Base-by-base conservation (phyloP, 2,797 vertebrate genomes). In the Oophaga sylvatica region DNA sequence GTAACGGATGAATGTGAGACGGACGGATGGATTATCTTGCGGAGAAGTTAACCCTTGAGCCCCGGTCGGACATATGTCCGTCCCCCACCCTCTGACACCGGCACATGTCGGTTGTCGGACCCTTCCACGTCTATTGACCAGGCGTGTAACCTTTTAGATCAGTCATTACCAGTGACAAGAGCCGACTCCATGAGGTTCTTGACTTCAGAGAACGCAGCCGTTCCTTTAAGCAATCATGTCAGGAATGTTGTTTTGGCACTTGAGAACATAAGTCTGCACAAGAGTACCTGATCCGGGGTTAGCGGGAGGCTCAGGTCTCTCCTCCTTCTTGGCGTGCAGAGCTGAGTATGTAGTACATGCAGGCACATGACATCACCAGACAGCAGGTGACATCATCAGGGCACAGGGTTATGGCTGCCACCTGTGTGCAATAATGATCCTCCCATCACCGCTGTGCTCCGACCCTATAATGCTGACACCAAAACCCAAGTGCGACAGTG, bases 181-280 rank as follows among this genome's bases (percentile, higher is more conserved):
- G 45, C 45, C 11, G 48, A 5, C 5, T 31, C 70, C 70, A 73
- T 41, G 13, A 20, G 29, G 31, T 31, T 35, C 15, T 19, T 17
- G 10, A 8, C 35, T 45, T 4, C 12, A 48, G 70, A 41, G 31
- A 41, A 41, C 31, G 9, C 41, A 41, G 71, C 71, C 17, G 71
- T n/a, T 41, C 41, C 71, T 53, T n/a, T 53, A 75, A 48, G 71
- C 41, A 75, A 15, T 75, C 41, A n/a, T 73, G 70, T 75, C 71
- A 75, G 41, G 71, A 53, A 75, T 75, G 71, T 48, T n/a, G 71
- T n/a, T 75, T 12, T 75, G 71, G 71, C 71, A 22, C 41, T 75
- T 48, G 71, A 75, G 45, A n/a, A 73, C 71, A 48, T 73, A 71
- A 20, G 41, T 75, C 71, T 75, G 11, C 71, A 75, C 71, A 75